Base-by-base conservation (phyloP, 2,888 invertebrate genomes). In the Gnatocerus cornutus region DNA sequence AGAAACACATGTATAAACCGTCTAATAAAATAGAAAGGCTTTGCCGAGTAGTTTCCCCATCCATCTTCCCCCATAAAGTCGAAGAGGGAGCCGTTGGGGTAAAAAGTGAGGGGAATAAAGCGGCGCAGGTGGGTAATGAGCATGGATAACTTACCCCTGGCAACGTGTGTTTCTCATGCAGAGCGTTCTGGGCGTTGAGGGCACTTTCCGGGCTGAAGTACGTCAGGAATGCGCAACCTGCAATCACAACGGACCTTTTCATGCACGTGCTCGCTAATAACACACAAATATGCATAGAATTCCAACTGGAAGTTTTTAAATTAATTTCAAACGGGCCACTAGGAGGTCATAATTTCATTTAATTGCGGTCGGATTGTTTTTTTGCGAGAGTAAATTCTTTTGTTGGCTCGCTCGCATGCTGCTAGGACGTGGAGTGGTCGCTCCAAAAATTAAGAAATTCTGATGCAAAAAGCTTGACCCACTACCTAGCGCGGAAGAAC, bases 221-320 rank as follows among this genome's bases (percentile, higher is more conserved):
- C 83, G 98, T 98, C 87, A 99, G 91, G 89, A 98, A 98, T 86
- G 98, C 98, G 90, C 98, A 98, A 87, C 97, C 97, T 97, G 91
- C 16, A 88, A 90, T 83, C 78, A 84, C 75, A 82, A 81, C 73
- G 74, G 68, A 71, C 76, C 69, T 74, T 61, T 68, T 74, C 72
- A 74, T 70, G 72, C 67, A 69, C 68, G 67, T 71, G 70, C 52
- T 69, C 68, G 56, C 53, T 64, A 69, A 73, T 68, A 69, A 70
- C 69, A 55, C 39, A 55, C 61, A 53, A 39, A 43, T 66, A 65
- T 70, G 66, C 66, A 41, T 62, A 66, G 55, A 70, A 70, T 70
- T 65, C 55, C 61, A 21, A 52, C 16, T n/a, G 55, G 21, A 14
- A 29, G 12, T 61, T 67, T 66, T 58, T 41, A 66, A 58, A 66